phyloP scores from a whole-genome alignment of 2,113 vertebrate genomes.

The Eulacestoma nigropectus region DNA sequence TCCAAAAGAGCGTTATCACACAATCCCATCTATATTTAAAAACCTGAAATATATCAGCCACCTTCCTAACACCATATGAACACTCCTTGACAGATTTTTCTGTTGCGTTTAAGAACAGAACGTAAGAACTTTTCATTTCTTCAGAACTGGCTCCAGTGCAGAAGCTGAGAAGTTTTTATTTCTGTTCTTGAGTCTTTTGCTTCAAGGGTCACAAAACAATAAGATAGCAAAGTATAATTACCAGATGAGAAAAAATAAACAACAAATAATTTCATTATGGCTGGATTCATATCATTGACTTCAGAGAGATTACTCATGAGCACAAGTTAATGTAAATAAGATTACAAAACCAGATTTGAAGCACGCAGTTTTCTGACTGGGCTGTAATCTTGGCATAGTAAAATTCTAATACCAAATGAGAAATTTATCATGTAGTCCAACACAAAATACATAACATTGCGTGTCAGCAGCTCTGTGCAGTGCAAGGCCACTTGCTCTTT shows the following conservation, averaged over 20 bases:
- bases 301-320: neutral
- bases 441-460: neutral
- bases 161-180: neutral
- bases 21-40: neutral
- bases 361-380: neutral
- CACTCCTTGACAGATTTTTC: neutral
- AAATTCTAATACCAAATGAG: neutral
- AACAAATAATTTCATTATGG: conserved; percentile 9
- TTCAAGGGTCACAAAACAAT: neutral
- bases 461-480: neutral
- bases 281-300: neutral
- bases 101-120: neutral
- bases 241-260: conserved; percentile 28
- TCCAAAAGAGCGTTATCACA: neutral
- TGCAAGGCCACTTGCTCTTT: neutral
- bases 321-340: neutral
- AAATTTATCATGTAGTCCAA: neutral
- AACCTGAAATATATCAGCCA: neutral
- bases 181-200: neutral
- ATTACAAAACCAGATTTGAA: neutral
- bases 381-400: neutral
- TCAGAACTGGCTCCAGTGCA: neutral
- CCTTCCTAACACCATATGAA: neutral
- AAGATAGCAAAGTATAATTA: conserved; percentile 3
- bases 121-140: neutral